Evolutionary conservation across 2,113 vertebrate species (phyloP), one percentile per base, ranked within the genome.

Genomic region (Cyphomyrus plagiostoma): DNA sequence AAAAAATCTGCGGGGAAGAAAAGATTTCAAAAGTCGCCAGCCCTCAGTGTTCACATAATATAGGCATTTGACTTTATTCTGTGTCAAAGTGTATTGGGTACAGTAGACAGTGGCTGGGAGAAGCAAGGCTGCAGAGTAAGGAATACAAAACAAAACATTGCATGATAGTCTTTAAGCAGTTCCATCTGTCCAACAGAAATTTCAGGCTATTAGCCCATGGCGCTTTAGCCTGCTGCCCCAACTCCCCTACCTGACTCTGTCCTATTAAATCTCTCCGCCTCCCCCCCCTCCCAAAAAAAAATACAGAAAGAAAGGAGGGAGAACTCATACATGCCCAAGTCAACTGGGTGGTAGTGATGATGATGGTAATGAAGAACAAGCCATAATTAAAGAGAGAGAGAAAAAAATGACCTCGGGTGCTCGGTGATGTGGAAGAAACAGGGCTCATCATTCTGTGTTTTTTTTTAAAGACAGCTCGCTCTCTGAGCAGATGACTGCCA

Each of bases 121-220:
- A 91, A 17, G 26, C 74, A 39, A 46, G 77, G 58, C 50, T 42
- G 50, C 50, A 90, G 77, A 70, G 80, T 88, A 39, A 62, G 89
- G 90, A 82, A 92, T 91, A 89, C 90, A 95, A 95, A 96, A 96
- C 96, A 96, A 98, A 98, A 98, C 97, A 97, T 97, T 95, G 97
- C 97, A 98, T 98, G 97, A 98, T 98, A 97, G 97, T 97, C 95
- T 97, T 95, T 98, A 98, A 98, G 97, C 97, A 98, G 97, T 97
- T 98, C 97, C 97, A 98, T 98, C 97, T 98, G 98, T 98, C 97
- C 97, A 95, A 96, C 95, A 96, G 96, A 97, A 97, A 97, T 97
- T 96, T 97, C 96, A 97, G 96, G 96, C 96, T 98, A 97, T 97
- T 97, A 97, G 97, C 97, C 97, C 96, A 94, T 97, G 96, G 96